Evolutionary conservation across 2,888 invertebrate genomes (phyloP), one percentile per base, ranked within the genome.

Genomic region (Myathropa florea): DNA sequence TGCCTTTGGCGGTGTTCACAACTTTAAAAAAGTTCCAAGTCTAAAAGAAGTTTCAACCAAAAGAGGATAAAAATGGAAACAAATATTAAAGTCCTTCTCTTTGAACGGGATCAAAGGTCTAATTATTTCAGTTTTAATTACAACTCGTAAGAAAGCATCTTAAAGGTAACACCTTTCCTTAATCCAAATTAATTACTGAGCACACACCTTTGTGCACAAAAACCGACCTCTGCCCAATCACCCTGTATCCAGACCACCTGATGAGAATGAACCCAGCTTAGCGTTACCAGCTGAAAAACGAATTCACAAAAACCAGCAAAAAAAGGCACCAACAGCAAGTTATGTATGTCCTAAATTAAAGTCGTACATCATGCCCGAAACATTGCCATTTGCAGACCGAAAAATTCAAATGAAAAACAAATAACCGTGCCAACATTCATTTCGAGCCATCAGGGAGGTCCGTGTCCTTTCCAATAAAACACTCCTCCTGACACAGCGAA

Each of bases 341-440:
- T 53, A 59, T 24, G 59, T 7, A 30, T 79, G 71, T 33, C 72
- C 67, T 28, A 83, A 83, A 71, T 78, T 72, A 72, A 67, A 72
- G 67, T 72, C 67, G 72, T 72, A 68, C 68, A 78, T 73, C 83
- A 83, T 79, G 28, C 30, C 21, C 39, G 61, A 59, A 33, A 61
- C 60, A 28, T 33, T 28, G 39, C 39, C 68, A 18, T 61, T 59
- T 68, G 63, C 68, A 75, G 39, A 39, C 14, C 60, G 28, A 64
- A 71, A 63, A 71, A 72, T 63, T 67, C 57, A 80, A 82, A 82
- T 65, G 60, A 30, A 65, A 83, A 72, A 72, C 78, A 78, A 83
- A 78, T 73, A 83, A 63, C 73, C 63, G 30, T 68, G 63, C 73
- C 57, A 78, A 67, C 78, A 63, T 78, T 71, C 70, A 39, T 72